Conservation (phyloP, 2,797 vertebrate genomes). For the Sebastes hubbsi region DNA sequence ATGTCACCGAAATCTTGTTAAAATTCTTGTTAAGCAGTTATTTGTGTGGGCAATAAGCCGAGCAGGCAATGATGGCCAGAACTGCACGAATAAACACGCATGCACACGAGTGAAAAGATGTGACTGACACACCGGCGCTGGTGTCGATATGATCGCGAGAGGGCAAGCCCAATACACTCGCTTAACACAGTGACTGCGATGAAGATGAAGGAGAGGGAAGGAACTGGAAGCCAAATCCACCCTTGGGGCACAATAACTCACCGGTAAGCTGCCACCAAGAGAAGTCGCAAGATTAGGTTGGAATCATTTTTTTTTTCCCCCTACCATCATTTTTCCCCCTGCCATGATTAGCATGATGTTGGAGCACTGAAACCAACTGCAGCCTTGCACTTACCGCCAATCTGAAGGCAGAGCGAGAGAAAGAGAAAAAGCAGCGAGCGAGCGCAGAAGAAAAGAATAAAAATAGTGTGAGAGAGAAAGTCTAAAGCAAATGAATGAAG, state of each 20-base stretch:
- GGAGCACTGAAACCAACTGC: slow-evolving; percentile 65
- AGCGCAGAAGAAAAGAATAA: slow-evolving; percentile 29
- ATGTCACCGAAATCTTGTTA: slow-evolving; percentile 22
- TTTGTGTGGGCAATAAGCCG: background rate
- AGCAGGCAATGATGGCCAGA: background rate
- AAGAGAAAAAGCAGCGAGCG: slow-evolving; percentile 17
- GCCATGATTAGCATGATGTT: slow-evolving; percentile 79
- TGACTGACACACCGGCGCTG: background rate
- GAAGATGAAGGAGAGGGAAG: slow-evolving; percentile 68
- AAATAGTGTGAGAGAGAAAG: slow-evolving; percentile 24
- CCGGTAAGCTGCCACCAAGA: slow-evolving; percentile 65
- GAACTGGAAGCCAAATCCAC: slow-evolving; percentile 67
- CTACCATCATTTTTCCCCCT: slow-evolving; percentile 69
- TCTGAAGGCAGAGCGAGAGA: slow-evolving; percentile 49
- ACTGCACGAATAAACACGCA: background rate
- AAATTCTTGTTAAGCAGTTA: background rate
- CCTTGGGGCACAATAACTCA: slow-evolving; percentile 77
- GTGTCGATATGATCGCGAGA: slow-evolving; percentile 19
- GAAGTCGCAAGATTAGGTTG: slow-evolving; percentile 76
- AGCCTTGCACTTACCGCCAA: slow-evolving; percentile 70
- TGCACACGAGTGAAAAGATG: slow-evolving; percentile 1
- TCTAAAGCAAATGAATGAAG: slow-evolving; percentile 65
- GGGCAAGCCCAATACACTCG: background rate
- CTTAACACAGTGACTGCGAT: slow-evolving; percentile 52
- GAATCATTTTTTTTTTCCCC: slow-evolving; percentile 64